Conservation (phyloP, 2,113 vertebrate species). For the Bombycilla garrulus region DNA sequence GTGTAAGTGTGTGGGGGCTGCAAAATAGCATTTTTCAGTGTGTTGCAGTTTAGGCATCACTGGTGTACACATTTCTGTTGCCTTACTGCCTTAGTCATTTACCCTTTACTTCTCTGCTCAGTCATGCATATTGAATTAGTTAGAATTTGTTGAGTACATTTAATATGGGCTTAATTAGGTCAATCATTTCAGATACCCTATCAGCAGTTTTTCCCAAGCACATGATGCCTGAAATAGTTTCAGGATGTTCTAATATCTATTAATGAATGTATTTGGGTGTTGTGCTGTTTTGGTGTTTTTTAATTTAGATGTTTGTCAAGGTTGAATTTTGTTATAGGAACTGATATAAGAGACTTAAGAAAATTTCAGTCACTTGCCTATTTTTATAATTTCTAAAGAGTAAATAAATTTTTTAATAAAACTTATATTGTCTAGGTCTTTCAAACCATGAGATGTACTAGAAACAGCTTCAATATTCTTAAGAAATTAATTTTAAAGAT, state of each 20-base stretch:
- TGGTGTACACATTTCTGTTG: background rate
- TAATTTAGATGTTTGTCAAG: conserved; percentile 16
- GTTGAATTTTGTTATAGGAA: conserved; percentile 13
- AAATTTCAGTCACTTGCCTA: background rate
- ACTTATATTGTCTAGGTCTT: background rate
- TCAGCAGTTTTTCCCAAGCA: background rate
- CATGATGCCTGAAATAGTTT: conserved; percentile 13
- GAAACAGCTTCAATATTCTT: background rate
- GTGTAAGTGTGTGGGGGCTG: background rate
- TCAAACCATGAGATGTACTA: background rate
- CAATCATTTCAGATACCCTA: background rate
- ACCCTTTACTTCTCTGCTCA: background rate
- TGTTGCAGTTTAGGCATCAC: background rate
- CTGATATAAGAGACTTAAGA: conserved; percentile 8
- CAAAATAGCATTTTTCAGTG: background rate
- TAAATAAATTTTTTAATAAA: background rate
- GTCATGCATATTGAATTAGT: background rate
- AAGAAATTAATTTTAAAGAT: background rate
- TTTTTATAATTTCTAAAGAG: background rate
- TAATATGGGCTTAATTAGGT: conserved; percentile 1
- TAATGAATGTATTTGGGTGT: background rate
- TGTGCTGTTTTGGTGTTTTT: background rate
- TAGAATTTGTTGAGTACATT: conserved; percentile 24
- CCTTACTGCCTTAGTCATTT: background rate
- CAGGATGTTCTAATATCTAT: conserved; percentile 34